These are phyloP conservation scores for Excalfactoria chinensis DNA, from an alignment of 2,113 vertebrate species.

Conservation along the genomic window DNA sequence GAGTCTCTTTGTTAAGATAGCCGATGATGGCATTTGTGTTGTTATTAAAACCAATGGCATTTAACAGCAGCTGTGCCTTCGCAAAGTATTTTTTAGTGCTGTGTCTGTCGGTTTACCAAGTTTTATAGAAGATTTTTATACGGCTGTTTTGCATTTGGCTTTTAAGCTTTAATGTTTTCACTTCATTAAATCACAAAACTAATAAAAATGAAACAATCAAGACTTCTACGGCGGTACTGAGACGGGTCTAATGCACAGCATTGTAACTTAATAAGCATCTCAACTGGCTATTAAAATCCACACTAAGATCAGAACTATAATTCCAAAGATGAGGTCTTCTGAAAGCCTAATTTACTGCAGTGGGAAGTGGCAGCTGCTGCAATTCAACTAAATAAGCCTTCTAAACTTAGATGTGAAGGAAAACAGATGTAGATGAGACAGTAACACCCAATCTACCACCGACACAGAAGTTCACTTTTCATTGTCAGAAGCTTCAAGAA, in stretches of 20 bases:
- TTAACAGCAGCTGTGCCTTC: constrained; percentile 6
- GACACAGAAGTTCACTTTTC: not conserved
- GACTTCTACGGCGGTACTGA: constrained; percentile 20
- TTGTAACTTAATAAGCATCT: constrained; percentile 71
- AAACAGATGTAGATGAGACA: constrained; percentile 56
- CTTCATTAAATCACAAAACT: constrained; percentile 67
- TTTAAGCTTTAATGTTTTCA: constrained; percentile 61
- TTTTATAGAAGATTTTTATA: constrained; percentile 40
- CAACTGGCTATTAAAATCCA: constrained; percentile 64
- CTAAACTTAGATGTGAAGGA: constrained; percentile 42
- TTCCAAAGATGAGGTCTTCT: constrained; percentile 63
- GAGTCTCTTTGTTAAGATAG: not conserved
- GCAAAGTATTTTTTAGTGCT: constrained; percentile 43
- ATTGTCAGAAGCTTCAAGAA: not conserved
- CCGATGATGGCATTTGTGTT: not conserved
- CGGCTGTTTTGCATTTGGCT: constrained; percentile 62
- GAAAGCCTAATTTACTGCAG: constrained; percentile 66
- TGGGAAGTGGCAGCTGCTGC: constrained; percentile 61
- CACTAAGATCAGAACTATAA: constrained; percentile 63
- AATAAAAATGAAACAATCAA: constrained; percentile 39
- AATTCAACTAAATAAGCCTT: constrained; percentile 49
- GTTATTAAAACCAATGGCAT: constrained; percentile 20
- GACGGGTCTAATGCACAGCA: not conserved
- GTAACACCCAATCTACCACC: constrained; percentile 15
- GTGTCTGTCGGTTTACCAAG: constrained; percentile 17